Evolutionary conservation across 2,888 invertebrate genomes (phyloP), one percentile per base, ranked within the genome.

Genomic region (Lochmaea capreae): DNA sequence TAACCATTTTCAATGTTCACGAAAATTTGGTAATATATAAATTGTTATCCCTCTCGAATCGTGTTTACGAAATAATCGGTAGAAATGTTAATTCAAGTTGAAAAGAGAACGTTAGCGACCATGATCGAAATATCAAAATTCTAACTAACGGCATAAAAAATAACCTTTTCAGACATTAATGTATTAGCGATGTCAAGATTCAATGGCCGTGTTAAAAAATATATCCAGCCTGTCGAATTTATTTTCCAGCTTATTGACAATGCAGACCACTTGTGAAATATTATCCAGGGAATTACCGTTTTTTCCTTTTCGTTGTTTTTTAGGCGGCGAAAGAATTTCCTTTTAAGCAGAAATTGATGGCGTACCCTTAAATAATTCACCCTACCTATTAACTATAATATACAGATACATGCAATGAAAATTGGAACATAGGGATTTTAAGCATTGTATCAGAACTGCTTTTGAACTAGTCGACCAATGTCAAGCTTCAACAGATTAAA

Each of bases 211-310:
- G 74, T 77, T 77, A 77, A 76, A 33, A 77, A 76, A 77, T 76
- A 76, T 77, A 77, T 77, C 69, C 74, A 75, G 75, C 76, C 70
- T 72, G 77, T 74, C 77, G 76, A 77, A 77, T 77, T 74, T 77
- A 77, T 73, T 74, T 77, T 76, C 74, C 66, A 74, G 74, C 71
- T 72, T 76, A 76, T 73, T 76, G 78, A 74, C 78, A 75, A 75
- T 73, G 76, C 75, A 75, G 76, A 49, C 72, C 69, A 67, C 67
- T 71, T 72, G 74, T 77, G 74, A 77, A 74, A 77, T 74, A 74
- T 77, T 65, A 74, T 66, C 42, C 11, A 61, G 54, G 54, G 46
- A 72, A 72, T 72, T 72, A 26, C 67, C 26, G 33, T 33, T 65
- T 59, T 43, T 46, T 16, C 58, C 57, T 71, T 61, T 12, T 39